Percentiles rank a stretch among this genome's conserved stretches.
Evolutionary conservation across 2,113 vertebrate genomes (phyloP).

Genomic region (Dryoscopus gambensis): DNA sequence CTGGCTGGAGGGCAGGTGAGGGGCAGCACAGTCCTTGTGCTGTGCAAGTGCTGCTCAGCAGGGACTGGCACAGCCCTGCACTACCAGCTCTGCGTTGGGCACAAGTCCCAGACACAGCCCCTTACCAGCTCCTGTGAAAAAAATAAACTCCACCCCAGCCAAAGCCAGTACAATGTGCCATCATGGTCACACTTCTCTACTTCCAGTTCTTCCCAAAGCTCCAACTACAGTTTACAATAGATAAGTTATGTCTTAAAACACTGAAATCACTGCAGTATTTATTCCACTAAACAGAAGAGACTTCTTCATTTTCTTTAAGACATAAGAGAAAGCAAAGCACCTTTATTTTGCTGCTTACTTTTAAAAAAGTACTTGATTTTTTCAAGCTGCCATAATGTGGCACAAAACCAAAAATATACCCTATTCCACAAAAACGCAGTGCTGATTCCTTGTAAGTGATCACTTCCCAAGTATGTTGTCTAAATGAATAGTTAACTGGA

Average conservation of each 20-base stretch:
- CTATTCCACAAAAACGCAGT: background rate
- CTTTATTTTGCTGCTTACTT: background rate
- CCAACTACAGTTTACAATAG: background rate
- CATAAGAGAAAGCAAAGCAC: background rate
- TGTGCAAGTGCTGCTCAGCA: background rate
- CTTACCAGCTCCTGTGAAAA: background rate
- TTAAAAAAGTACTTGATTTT: background rate
- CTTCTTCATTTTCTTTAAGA: background rate
- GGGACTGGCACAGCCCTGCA: no score
- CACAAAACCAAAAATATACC: background rate
- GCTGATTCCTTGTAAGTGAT: background rate
- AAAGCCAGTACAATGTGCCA: background rate
- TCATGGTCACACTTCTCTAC: background rate
- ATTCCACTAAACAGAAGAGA: background rate
- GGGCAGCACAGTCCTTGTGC: background rate
- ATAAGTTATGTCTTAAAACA: background rate
- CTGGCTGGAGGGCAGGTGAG: no score
- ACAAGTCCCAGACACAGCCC: no score
- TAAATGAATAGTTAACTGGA: background rate
- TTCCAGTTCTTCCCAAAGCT: background rate
- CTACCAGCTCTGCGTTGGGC: background rate
- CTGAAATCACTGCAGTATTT: background rate
- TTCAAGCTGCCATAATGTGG: background rate
- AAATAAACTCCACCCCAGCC: background rate
- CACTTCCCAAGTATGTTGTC: background rate